A percentile compares a stretch with the other conserved stretches of the same genome.
Conservation (phyloP, 1,140 invertebrate genomes). For the Heliothis subflexa region DNA sequence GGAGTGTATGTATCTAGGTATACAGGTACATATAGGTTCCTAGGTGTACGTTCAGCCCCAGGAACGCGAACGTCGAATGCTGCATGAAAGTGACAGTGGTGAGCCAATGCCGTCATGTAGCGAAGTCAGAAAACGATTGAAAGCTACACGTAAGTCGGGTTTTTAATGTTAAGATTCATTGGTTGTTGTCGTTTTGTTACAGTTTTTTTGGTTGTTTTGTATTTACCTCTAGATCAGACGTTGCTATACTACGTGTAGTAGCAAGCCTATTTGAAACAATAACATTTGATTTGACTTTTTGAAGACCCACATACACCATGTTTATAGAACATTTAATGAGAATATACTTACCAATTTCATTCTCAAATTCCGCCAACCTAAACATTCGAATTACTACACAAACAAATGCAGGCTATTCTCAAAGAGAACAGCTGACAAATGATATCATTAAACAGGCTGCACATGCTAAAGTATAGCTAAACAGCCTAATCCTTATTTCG, state of each 20-base stretch:
- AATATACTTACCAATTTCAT: too few relatives aligned
- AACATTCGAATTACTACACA: too few relatives aligned
- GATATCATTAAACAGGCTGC: too few relatives aligned
- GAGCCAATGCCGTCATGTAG: slow-evolving; percentile 1
- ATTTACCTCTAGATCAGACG: not conserved
- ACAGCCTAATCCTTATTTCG: slow-evolving; percentile 8
- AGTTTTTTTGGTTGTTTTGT: not conserved
- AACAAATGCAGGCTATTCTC: too few relatives aligned
- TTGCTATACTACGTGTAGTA: too few relatives aligned
- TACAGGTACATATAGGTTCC: not conserved
- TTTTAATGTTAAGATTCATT: not conserved
- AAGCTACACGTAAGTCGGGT: not conserved
- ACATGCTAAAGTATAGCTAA: not conserved
- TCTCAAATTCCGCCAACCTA: too few relatives aligned
- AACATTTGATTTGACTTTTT: too few relatives aligned
- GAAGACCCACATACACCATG: too few relatives aligned
- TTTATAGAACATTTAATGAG: too few relatives aligned
- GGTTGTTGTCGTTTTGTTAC: not conserved
- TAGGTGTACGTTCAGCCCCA: not conserved
- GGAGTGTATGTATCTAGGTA: not conserved
- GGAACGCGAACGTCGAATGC: slow-evolving; percentile 16
- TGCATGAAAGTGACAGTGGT: slow-evolving; percentile 30
- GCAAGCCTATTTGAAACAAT: too few relatives aligned
- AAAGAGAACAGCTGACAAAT: too few relatives aligned
- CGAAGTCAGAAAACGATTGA: slow-evolving; percentile 6